Conservation (phyloP, 2,888 invertebrate species). For the Pandemis heparana region DNA sequence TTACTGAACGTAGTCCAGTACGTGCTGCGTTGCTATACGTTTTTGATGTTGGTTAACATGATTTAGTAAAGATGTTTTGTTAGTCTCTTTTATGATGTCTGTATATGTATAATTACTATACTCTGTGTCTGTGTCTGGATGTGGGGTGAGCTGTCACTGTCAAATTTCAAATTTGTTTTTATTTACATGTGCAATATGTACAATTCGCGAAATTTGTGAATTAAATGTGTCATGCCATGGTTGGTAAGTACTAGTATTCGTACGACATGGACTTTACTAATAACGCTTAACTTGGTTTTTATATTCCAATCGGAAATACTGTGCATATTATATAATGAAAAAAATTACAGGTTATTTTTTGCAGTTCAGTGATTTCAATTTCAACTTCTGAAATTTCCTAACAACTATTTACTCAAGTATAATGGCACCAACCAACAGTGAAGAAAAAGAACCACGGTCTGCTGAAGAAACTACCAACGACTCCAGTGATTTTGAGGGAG, state of each 20-base stretch:
- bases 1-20: too few species aligned
- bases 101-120: too few species aligned
- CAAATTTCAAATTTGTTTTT: not conserved
- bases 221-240: not conserved
- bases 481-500: conserved; percentile 45
- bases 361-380: not conserved
- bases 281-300: not conserved
- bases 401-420: not conserved
- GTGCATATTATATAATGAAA: conserved; percentile 34
- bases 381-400: not conserved
- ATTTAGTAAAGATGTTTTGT: too few species aligned
- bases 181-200: conserved; percentile 1
- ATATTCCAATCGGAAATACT: not conserved
- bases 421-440: conserved; percentile 27
- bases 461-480: conserved; percentile 1
- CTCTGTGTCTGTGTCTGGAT: too few species aligned
- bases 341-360: conserved; percentile 36
- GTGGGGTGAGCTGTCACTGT: too few species aligned
- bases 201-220: not conserved
- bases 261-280: not conserved
- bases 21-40: too few species aligned
- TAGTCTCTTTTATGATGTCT: too few species aligned
- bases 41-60: too few species aligned
- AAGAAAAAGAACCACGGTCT: not conserved
- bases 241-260: not conserved